Evolutionary conservation across 2,113 vertebrate genomes (phyloP), one percentile per base, ranked within the genome.

Genomic region (Neolamprologus ventralis): DNA sequence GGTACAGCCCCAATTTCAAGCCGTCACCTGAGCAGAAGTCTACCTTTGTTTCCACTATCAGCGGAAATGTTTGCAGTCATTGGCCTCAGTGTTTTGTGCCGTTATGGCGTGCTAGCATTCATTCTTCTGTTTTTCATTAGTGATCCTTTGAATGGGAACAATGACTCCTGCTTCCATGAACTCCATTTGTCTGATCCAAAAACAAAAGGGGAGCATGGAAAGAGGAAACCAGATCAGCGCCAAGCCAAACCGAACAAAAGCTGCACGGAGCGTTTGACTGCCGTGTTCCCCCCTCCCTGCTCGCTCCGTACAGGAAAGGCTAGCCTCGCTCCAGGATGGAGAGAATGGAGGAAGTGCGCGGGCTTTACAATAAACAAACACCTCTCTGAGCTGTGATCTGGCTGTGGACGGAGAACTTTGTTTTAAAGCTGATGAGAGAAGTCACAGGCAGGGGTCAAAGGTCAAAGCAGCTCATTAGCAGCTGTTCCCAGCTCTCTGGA

Each of bases 191-290:
- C 87, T 13, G 14, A 71, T 85, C 68, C 68, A 80, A 90, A 87
- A 68, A 95, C 95, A 95, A 95, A 95, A 85, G 90, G 80, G 9
- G 90, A 88, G 84, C 88, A 86, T 93, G 95, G 93, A 95, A 96
- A 95, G 78, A 91, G 95, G 94, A 96, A 96, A 87, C 78, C 54
- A 21, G 82, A 81, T 49, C 58, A 71, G 87, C 14, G 81, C 89
- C 89, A 84, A 93, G 91, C 79, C 81, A 94, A 94, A 93, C 80
- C 83, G 80, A 91, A 91, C 92, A 89, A 92, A 42, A 57, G 81
- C 54, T 11, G 28, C 37, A 26, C 2, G n/a, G 82, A 88, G 84
- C 81, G 63, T 49, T 31, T 49, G 49, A 21, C 31, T 85, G 45
- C 82, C 16, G 7, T 80, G 60, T 85, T 31, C 40, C 83, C 35